Conservation (phyloP, 2,797 vertebrate species). For the Thalassophryne amazonica region DNA sequence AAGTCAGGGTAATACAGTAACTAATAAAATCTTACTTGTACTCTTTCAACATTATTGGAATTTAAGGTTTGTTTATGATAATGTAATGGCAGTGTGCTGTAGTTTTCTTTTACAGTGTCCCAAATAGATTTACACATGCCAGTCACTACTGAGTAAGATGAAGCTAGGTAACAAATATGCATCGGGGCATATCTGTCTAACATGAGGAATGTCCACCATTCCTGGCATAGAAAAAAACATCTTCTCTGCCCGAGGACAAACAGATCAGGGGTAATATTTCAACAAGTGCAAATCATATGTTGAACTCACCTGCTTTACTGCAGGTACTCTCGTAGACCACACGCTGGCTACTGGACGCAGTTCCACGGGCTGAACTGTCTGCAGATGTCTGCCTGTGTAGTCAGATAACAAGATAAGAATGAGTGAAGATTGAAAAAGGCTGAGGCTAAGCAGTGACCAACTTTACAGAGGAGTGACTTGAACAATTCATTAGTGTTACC, state of each 20-base stretch:
- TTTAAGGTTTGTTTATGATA: neutral
- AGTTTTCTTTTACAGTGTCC: conserved; percentile 21
- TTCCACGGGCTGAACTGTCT: conserved; percentile 76
- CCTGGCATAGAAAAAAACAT: conserved; percentile 31
- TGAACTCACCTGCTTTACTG: conserved; percentile 83
- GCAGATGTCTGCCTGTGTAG: conserved; percentile 77
- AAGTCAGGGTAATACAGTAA: conserved; percentile 3
- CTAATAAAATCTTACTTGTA: conserved; percentile 9
- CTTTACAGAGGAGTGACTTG: too few species aligned
- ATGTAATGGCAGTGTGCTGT: conserved; percentile 8
- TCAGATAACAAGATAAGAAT: conserved; percentile 55
- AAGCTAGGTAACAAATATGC: conserved; percentile 62
- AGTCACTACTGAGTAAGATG: conserved; percentile 7
- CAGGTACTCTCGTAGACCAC: conserved; percentile 76
- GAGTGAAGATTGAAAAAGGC: conserved; percentile 17
- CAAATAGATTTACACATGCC: conserved; percentile 11
- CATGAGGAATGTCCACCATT: conserved; percentile 70
- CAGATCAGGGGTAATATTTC: neutral
- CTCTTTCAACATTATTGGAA: neutral
- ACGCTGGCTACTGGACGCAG: conserved; percentile 69
- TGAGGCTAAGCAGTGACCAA: neutral
- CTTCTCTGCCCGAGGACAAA: neutral
- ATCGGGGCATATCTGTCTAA: conserved; percentile 52
- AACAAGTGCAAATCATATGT: neutral
- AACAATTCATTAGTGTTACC: too few species aligned